A percentile compares a stretch with the other conserved stretches of the same genome.
phyloP scores from a whole-genome alignment of 2,797 vertebrate genomes.

The Varecia variegata region DNA sequence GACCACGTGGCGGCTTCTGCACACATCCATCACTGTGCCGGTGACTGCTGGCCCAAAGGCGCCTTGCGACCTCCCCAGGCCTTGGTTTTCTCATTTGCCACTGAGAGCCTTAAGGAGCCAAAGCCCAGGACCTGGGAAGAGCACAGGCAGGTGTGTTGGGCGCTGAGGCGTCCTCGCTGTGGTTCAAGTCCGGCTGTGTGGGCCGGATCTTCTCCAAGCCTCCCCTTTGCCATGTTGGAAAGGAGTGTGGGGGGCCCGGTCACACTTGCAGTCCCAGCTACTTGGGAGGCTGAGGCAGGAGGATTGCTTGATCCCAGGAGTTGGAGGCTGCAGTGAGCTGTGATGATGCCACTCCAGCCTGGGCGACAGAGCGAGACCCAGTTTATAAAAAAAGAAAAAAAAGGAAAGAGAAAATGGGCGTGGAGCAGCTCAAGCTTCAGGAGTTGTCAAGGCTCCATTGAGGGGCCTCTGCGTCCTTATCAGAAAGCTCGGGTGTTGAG shows the following conservation, averaged over 20 bases:
- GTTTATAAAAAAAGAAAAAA: no score
- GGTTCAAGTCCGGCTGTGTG: background rate
- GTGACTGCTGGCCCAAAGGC: background rate
- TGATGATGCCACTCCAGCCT: no score
- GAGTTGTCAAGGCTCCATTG: background rate
- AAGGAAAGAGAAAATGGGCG: background rate
- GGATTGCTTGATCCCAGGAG: no score
- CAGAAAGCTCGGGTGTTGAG: background rate
- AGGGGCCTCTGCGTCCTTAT: background rate
- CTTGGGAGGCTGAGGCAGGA: no score
- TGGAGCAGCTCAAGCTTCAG: background rate
- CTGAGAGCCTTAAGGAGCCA: background rate
- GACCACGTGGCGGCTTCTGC: rapidly evolving
- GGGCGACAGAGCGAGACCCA: no score
- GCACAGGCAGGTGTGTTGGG: background rate
- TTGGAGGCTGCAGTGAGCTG: no score
- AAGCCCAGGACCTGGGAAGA: background rate
- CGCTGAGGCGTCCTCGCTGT: rapidly evolving
- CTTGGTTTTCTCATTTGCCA: background rate
- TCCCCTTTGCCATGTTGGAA: background rate
- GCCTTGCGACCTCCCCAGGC: background rate
- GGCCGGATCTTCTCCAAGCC: background rate
- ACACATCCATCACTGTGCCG: rapidly evolving
- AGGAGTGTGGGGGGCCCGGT: background rate
- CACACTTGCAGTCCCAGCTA: background rate